phyloP scores from a whole-genome alignment of 2,113 vertebrate genomes.

The Rutilus rutilus region DNA sequence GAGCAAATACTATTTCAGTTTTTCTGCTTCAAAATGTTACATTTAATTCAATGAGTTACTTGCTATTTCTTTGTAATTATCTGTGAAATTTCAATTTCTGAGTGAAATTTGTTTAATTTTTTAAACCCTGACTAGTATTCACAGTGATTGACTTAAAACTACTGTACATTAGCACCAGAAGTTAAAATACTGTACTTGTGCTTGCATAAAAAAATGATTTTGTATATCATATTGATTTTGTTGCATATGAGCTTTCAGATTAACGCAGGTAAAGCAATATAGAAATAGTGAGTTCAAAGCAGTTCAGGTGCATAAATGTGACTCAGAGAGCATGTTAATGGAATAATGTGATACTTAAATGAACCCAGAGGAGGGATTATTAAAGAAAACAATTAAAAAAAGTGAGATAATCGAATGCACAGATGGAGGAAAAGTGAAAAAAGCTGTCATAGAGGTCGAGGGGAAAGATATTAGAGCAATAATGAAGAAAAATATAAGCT shows the following conservation, averaged over 20 bases:
- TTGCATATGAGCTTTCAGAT: neutral
- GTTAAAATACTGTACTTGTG: neutral
- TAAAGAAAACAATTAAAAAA: constrained; percentile 22
- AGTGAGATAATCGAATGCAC: constrained; percentile 59
- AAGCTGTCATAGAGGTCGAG: neutral
- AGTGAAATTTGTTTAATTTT: neutral
- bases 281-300: neutral
- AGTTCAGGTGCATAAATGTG: neutral
- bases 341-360: neutral
- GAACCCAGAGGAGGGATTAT: constrained; percentile 16
- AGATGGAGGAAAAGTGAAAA: constrained; percentile 9
- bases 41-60: too few species aligned
- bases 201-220: neutral
- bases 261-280: neutral
- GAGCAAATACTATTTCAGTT: too few species aligned
- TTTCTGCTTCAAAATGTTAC: too few species aligned
- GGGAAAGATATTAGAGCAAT: neutral
- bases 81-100: too few species aligned
- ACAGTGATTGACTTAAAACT: neutral
- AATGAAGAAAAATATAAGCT: neutral
- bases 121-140: neutral
- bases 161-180: neutral
- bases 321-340: neutral
- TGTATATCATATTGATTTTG: neutral
- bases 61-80: too few species aligned